Evolutionary conservation across 2,888 invertebrate species (phyloP), one percentile per base, ranked within the genome.

Genomic region (Eudemis profundana): DNA sequence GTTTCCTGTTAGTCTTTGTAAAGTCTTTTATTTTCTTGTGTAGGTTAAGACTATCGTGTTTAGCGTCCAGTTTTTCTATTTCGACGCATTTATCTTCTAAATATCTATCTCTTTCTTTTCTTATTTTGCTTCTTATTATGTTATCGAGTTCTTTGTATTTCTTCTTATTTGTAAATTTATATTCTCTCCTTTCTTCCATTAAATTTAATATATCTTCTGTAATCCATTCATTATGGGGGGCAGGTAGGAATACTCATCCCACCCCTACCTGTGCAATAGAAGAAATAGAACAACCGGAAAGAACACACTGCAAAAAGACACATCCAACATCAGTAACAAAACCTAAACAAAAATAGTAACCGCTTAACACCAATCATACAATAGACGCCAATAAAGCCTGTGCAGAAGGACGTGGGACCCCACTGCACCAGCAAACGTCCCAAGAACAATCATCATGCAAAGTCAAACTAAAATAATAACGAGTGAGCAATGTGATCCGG

Each of bases 361-460:
- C 19, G n/a, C 19, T 8, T 3, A 19, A 8, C 33, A 12, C 8
- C 33, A 36, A 36, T 12, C 8, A 8, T 10, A 36, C 33, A 36
- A 36, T 36, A 36, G 8, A 1, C 33, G 12, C 10, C 33, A 36
- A 36, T 12, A 8, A 12, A 10, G 19, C 10, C 19, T 44, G 44
- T 19, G n/a, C n/a, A n/a, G n/a, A n/a, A n/a, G n/a, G n/a, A n/a
- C n/a, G n/a, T n/a, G n/a, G n/a, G n/a, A n/a, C 14, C n/a, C 38
- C 38, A 38, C 38, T 38, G 38, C 38, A 38, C 44, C 3, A 44
- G 1, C 10, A 3, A 1, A 21, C 8, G 19, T 17, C 19, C 44
- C 44, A 44, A 44, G 44, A 44, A 44, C 17, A 44, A 44, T 15
- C 19, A 19, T 1, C 44, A 44, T 19, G 44, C 17, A 36, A 36